These are phyloP conservation scores for Drusus annulatus DNA, from an alignment of 1,140 invertebrate species.

Conservation along the genomic window DNA sequence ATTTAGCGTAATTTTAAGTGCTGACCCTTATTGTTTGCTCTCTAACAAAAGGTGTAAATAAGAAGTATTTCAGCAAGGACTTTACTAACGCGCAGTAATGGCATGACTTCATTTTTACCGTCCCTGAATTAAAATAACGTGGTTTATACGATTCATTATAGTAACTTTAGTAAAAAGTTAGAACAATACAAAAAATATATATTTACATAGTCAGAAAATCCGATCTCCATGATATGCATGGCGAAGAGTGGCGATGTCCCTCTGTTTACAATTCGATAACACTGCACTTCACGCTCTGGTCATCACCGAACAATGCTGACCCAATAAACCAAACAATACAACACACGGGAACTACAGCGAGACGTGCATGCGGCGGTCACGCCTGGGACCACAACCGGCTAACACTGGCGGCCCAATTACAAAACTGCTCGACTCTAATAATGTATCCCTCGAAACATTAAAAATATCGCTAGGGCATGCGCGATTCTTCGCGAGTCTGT, in stretches of 20 bases:
- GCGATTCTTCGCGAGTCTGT: not conserved
- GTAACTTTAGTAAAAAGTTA: not conserved
- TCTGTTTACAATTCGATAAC: constrained; percentile 22
- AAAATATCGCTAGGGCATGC: not conserved
- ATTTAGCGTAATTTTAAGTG: too few relatives aligned
- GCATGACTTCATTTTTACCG: too few relatives aligned
- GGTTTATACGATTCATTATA: not conserved
- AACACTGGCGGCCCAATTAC: constrained; percentile 25
- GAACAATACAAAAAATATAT: constrained; percentile 32
- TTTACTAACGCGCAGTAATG: too few relatives aligned
- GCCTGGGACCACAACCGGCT: not conserved
- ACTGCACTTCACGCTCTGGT: constrained; percentile 38
- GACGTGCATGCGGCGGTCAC: not conserved
- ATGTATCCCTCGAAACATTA: not conserved
- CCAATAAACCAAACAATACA: constrained; percentile 26
- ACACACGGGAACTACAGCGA: constrained; percentile 14
- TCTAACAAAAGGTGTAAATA: not conserved
- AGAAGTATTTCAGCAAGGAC: not conserved
- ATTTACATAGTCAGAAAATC: constrained; percentile 58
- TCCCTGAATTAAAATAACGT: not conserved
- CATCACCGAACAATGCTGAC: constrained; percentile 43
- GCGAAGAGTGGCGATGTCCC: constrained; percentile 18
- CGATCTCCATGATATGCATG: constrained; percentile 57
- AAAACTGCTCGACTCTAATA: not conserved
- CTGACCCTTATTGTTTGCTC: too few relatives aligned